Evolutionary conservation across 2,888 invertebrate species (phyloP).

Genomic region (Amblyteles armatorius): DNA sequence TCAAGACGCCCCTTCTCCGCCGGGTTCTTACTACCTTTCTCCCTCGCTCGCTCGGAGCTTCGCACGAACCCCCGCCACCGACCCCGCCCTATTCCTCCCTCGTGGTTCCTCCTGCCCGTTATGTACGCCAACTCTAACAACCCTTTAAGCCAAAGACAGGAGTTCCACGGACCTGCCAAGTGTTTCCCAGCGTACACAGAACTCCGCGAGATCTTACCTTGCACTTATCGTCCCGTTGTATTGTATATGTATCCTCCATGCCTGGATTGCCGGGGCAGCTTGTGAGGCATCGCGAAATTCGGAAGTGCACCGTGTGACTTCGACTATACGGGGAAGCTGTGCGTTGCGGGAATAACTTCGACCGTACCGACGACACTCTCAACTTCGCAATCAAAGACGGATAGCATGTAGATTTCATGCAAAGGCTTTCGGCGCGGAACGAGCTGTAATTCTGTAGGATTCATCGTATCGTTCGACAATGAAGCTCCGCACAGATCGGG

Average conservation of each 20-base stretch:
- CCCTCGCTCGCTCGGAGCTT: conserved; percentile 3
- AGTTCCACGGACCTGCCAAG: conserved; percentile 67
- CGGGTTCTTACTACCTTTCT: conserved; percentile 44
- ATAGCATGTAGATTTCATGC: conserved; percentile 43
- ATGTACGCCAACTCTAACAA: conserved; percentile 79
- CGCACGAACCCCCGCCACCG: conserved; percentile 36
- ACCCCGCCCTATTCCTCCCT: conserved; percentile 49
- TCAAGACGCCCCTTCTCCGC: conserved; percentile 61
- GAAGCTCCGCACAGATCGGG: background rate
- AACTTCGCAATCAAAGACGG: conserved; percentile 55
- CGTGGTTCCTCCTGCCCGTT: conserved; percentile 45
- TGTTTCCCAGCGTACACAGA: conserved; percentile 56
- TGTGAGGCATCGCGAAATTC: conserved; percentile 36
- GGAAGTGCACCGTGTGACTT: conserved; percentile 28
- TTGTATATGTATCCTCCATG: background rate
- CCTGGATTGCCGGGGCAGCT: conserved; percentile 2
- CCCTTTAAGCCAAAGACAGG: conserved; percentile 76
- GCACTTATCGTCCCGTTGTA: conserved; percentile 43
- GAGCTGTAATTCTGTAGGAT: background rate
- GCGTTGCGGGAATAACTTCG: conserved; percentile 38
- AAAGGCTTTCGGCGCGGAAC: background rate
- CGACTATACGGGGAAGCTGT: background rate
- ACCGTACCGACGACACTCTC: conserved; percentile 28
- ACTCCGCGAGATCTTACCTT: conserved; percentile 56
- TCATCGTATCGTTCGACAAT: too few species aligned